A percentile compares a stretch with the other conserved stretches of the same genome.
Conservation (phyloP, 2,797 vertebrate genomes). For the Etheostoma nigrum region DNA sequence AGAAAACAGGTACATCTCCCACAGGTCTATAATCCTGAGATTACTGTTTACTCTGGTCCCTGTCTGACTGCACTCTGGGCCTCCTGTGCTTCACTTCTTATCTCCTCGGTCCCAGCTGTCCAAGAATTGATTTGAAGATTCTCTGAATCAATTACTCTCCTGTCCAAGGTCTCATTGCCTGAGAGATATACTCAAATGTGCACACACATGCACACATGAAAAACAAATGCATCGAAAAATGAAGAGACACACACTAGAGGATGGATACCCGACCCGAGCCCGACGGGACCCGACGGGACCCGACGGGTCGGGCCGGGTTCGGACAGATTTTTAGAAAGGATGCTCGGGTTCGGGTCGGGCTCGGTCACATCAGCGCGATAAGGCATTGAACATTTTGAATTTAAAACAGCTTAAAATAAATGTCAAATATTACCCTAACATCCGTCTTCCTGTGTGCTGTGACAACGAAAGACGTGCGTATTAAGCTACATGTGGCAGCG, state of each 20-base stretch:
- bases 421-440: no score
- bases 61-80: conserved; percentile 81
- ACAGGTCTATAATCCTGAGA: conserved; percentile 88
- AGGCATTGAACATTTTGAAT: no score
- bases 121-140: conserved; percentile 90
- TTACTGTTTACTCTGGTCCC: conserved; percentile 86
- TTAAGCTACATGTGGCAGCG: no score
- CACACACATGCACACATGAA: conserved; percentile 19
- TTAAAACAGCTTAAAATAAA: no score
- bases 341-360: no score
- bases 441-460: no score
- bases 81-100: conserved; percentile 86
- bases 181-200: conserved; percentile 74
- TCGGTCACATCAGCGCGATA: no score
- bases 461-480: no score
- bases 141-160: conserved; percentile 89
- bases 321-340: no score
- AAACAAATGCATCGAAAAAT: conserved; percentile 52
- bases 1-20: conserved; percentile 88
- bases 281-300: no score
- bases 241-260: not conserved
- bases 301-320: no score
- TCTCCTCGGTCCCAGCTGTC: conserved; percentile 88
- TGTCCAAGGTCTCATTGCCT: conserved; percentile 85
- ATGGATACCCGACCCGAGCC: no score